These are phyloP conservation scores for Troglohyphantes excavatus DNA, from an alignment of 2,888 invertebrate species.

Conservation along the genomic window DNA sequence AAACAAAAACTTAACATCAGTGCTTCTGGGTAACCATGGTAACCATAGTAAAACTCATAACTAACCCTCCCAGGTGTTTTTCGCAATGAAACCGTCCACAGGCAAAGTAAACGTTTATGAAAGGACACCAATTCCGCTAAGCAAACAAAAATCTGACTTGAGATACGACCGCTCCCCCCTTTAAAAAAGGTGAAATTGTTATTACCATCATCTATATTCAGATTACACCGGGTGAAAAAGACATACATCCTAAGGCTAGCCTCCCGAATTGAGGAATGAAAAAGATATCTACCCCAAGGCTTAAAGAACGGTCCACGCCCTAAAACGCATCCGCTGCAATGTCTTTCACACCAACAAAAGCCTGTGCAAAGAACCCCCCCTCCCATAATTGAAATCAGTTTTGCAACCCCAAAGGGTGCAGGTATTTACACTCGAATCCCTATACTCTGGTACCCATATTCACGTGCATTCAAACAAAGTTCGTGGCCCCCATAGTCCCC, in stretches of 20 bases:
- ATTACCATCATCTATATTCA: slow-evolving; percentile 23
- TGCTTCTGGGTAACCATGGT: too few relatives aligned
- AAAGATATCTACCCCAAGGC: background rate
- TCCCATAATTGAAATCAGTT: slow-evolving; percentile 37
- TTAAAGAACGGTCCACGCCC: slow-evolving; percentile 24
- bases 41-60: too few relatives aligned
- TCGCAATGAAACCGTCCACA: background rate
- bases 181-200: background rate
- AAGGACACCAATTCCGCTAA: slow-evolving; percentile 8
- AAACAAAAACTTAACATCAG: too few relatives aligned
- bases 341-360: slow-evolving; percentile 15
- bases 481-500: slow-evolving; percentile 43
- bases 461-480: slow-evolving; percentile 38
- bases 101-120: background rate
- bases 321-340: slow-evolving; percentile 13
- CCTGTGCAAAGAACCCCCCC: slow-evolving; percentile 24
- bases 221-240: slow-evolving; percentile 4
- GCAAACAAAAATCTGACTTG: slow-evolving; percentile 4
- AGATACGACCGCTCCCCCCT: background rate
- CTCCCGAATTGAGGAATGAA: slow-evolving; percentile 20
- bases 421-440: slow-evolving; percentile 76
- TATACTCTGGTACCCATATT: slow-evolving; percentile 42
- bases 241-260: background rate
- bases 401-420: slow-evolving; percentile 50
- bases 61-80: background rate